Evolutionary conservation across 2,888 invertebrate species (phyloP).

Genomic region (Clistopyga incitator): DNA sequence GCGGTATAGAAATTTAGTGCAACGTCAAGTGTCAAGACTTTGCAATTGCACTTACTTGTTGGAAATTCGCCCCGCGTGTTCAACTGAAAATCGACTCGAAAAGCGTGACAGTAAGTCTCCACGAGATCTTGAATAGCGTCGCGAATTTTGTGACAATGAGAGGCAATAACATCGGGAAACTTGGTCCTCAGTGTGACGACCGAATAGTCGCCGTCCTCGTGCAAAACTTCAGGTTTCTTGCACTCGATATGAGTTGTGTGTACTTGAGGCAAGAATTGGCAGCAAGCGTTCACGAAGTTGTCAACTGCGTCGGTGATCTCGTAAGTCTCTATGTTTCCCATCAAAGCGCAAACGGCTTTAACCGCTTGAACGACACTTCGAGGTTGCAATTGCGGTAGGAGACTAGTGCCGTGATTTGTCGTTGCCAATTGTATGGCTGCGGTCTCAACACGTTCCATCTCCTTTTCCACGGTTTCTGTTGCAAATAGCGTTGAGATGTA

Average conservation of each 20-base stretch:
- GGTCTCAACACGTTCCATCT: slow-evolving; percentile 91
- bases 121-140: slow-evolving; percentile 93
- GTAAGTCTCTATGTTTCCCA: slow-evolving; percentile 95
- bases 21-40: no score
- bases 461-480: slow-evolving; percentile 92
- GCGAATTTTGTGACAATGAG: slow-evolving; percentile 90
- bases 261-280: slow-evolving; percentile 84
- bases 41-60: slow-evolving; percentile 82
- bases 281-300: slow-evolving; percentile 87
- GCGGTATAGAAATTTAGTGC: no score
- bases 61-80: slow-evolving; percentile 86
- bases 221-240: slow-evolving; percentile 88
- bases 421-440: slow-evolving; percentile 85
- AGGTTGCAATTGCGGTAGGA: slow-evolving; percentile 86
- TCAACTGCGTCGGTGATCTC: slow-evolving; percentile 93
- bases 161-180: slow-evolving; percentile 87
- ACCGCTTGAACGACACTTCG: slow-evolving; percentile 95
- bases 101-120: slow-evolving; percentile 93
- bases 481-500: slow-evolving; percentile 36
- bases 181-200: slow-evolving; percentile 87
- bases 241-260: slow-evolving; percentile 82
- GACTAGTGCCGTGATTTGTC: slow-evolving; percentile 79
- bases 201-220: slow-evolving; percentile 90
- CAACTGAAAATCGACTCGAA: slow-evolving; percentile 93
- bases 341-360: slow-evolving; percentile 95